Base-by-base conservation (phyloP, 1,140 invertebrate genomes). In the Brachionus koreanus region DNA sequence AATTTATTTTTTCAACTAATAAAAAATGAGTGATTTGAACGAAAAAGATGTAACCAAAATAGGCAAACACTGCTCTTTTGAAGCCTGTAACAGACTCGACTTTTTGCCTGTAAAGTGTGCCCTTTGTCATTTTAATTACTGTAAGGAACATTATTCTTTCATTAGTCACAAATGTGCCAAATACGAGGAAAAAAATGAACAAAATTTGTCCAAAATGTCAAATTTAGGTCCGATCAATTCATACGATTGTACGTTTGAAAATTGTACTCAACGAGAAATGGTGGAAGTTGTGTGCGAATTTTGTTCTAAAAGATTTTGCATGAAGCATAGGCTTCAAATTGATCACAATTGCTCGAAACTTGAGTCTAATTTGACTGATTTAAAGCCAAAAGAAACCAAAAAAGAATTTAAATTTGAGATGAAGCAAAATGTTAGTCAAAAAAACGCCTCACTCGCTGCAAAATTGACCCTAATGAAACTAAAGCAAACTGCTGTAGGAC, bases 1-100 rank as follows among this genome's bases (percentile, higher is more conserved):
- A 12, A 42, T 4, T n/a, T 10, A n/a, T 33, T 37, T 37, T n/a
- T 69, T 23, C 75, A 6, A 82, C n/a, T 46, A 77, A 16, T 1
- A 2, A 29, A 37, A 74, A 82, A 74, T 25, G 83, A 65, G 43
- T 69, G 52, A 92, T 94, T 88, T 94, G 93, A 9, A 94, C 83
- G 42, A 85, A 75, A 79, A 83, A 74, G 69, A 74, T 25, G 19
- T 74, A 5, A 19, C 37, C 6, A 74, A n/a, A n/a, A 46, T 74
- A 4, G 74, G 74, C 35, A 61, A 57, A 61, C 74, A 77, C 35
- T 77, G 74, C 23, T 57, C 46, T 9, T 77, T 57, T 61, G 29
- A 35, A 33, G 5, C 13, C 16, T 77, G 74, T 61, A 77, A 77
- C 57, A 25, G 29, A 33, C 49, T 77, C 23, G 74, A 77, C 35